Percentiles rank a stretch among this genome's conserved stretches.
These are phyloP conservation scores for Plemyria rubiginata DNA, from an alignment of 2,888 invertebrate species.

Conservation along the genomic window DNA sequence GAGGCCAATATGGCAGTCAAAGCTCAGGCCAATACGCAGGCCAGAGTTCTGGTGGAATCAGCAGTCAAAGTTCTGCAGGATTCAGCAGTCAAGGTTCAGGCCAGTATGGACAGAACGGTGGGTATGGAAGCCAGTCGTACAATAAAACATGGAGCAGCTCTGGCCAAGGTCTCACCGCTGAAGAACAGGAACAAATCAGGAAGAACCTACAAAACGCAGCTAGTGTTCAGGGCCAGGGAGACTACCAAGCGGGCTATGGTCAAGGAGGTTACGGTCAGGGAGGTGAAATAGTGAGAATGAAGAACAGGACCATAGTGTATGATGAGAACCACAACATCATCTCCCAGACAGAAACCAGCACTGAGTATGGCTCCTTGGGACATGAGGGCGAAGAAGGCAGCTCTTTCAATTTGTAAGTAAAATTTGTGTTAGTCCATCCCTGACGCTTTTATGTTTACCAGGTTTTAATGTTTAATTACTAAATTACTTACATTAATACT, in stretches of 20 bases:
- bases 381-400: constrained; percentile 78
- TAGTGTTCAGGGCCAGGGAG: constrained; percentile 49
- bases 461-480: too few species aligned
- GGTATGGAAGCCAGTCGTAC: constrained; percentile 49
- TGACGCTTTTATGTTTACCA: too few species aligned
- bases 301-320: constrained; percentile 67
- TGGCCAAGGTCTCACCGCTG: constrained; percentile 58
- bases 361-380: constrained; percentile 76
- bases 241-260: constrained; percentile 45
- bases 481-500: neutral
- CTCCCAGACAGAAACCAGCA: constrained; percentile 79
- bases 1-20: constrained; percentile 44
- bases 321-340: constrained; percentile 75
- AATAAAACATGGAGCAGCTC: constrained; percentile 61
- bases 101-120: constrained; percentile 41
- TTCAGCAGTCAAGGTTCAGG: constrained; percentile 24
- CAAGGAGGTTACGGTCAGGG: constrained; percentile 52
- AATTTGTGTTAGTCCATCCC: neutral
- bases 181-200: constrained; percentile 65
- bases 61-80: constrained; percentile 22
- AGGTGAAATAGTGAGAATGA: constrained; percentile 60
- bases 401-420: constrained; percentile 72
- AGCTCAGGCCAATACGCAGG: constrained; percentile 40
- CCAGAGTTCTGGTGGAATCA: constrained; percentile 38
- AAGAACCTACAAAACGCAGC: constrained; percentile 56